Conservation (phyloP, 2,797 vertebrate species). For the Coilia nasus region DNA sequence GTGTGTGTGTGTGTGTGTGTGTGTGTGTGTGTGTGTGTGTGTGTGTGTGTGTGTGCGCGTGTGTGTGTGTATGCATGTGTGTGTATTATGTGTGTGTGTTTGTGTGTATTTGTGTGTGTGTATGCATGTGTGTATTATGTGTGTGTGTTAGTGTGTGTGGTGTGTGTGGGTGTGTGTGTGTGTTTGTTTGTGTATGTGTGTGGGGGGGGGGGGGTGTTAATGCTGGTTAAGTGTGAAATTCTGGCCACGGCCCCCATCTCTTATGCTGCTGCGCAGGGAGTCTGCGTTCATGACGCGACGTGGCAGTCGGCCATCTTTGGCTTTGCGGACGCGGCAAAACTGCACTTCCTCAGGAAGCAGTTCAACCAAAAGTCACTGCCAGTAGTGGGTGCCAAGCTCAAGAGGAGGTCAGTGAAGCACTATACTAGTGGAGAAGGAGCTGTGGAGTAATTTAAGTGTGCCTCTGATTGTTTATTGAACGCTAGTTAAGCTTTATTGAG, state of each 20-base stretch:
- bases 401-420: constrained; percentile 72
- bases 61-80: too few relatives aligned
- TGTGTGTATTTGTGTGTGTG: too few relatives aligned
- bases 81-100: too few relatives aligned
- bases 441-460: not conserved
- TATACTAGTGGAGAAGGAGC: not conserved
- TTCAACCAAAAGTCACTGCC: constrained; percentile 78
- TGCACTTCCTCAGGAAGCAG: constrained; percentile 76
- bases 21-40: too few relatives aligned
- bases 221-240: not conserved
- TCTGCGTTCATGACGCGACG: constrained; percentile 78
- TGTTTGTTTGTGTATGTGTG: too few relatives aligned
- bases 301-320: constrained; percentile 86
- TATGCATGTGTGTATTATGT: too few relatives aligned
- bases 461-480: not conserved
- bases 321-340: constrained; percentile 71
- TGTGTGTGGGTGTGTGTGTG: too few relatives aligned
- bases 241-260: not conserved
- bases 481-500: not conserved
- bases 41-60: too few relatives aligned
- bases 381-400: constrained; percentile 78
- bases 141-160: too few relatives aligned
- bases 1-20: too few relatives aligned
- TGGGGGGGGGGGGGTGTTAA: not conserved
- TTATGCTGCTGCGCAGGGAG: constrained; percentile 67